Conservation (phyloP, 2,888 invertebrate species). For the Scotopteryx bipunctaria region DNA sequence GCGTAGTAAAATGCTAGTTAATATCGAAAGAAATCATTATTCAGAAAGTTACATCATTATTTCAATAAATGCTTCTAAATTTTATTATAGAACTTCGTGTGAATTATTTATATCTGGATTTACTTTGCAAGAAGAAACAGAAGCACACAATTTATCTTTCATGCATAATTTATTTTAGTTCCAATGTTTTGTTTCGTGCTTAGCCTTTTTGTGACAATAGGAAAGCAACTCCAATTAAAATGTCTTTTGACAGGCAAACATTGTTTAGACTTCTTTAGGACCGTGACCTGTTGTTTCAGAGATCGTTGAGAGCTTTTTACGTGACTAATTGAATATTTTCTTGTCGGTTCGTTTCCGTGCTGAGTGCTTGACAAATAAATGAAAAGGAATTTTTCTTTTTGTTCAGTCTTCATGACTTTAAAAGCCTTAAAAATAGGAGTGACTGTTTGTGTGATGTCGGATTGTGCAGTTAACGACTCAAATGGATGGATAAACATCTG, state of each 20-base stretch:
- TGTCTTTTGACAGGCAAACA: constrained; percentile 32
- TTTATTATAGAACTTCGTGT: constrained; percentile 25
- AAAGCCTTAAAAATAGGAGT: not conserved
- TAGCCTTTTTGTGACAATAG: constrained; percentile 35
- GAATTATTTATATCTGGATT: constrained; percentile 38
- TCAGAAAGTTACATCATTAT: constrained; percentile 16
- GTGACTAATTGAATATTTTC: constrained; percentile 55
- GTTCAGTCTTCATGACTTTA: constrained; percentile 7
- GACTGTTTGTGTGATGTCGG: not conserved
- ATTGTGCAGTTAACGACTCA: constrained; percentile 6
- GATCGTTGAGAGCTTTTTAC: constrained; percentile 46
- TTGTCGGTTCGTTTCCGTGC: constrained; percentile 39
- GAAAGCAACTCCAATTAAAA: constrained; percentile 42
- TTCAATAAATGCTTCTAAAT: constrained; percentile 18
- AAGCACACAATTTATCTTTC: constrained; percentile 38
- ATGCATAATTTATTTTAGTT: constrained; percentile 40
- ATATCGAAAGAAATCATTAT: not conserved
- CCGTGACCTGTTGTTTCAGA: constrained; percentile 43
- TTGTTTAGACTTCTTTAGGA: constrained; percentile 20
- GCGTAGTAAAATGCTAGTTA: not conserved
- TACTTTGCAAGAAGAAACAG: constrained; percentile 31
- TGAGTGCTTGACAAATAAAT: constrained; percentile 55
- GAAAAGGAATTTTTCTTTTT: constrained; percentile 33
- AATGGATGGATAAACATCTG: constrained; percentile 7
- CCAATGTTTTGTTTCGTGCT: constrained; percentile 37